Conservation (phyloP, 2,113 vertebrate genomes). For the Lophura nycthemera region DNA sequence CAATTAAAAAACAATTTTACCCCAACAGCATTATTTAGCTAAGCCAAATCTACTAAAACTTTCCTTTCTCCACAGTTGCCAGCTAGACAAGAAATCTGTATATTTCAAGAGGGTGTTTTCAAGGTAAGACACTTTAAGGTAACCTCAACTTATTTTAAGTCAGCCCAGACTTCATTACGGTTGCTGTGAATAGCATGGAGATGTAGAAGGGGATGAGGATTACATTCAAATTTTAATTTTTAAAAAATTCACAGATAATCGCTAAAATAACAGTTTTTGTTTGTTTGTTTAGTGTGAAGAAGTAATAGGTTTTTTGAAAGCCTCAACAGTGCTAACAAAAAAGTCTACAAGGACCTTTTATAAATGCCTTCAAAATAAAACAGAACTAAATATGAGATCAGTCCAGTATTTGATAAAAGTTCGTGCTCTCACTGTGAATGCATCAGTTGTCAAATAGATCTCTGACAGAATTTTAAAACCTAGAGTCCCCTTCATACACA, state of each 20-base stretch:
- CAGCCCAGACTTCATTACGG: not conserved
- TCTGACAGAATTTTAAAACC: not conserved
- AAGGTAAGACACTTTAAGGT: not conserved
- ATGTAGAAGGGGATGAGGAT: not conserved
- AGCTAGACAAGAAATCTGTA: not conserved
- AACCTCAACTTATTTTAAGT: not conserved
- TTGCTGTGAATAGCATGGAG: not conserved
- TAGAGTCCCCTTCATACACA: not conserved
- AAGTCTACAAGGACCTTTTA: not conserved
- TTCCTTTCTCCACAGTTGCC: not conserved
- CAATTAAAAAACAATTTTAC: not conserved
- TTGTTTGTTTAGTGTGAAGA: not conserved
- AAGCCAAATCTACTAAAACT: not conserved
- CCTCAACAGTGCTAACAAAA: not conserved
- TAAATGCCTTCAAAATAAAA: not conserved
- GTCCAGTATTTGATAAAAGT: not conserved
- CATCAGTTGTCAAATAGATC: not conserved
- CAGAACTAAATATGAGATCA: not conserved
- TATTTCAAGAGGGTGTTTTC: not conserved
- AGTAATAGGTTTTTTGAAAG: not conserved
- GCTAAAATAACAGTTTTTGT: not conserved
- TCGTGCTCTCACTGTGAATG: not conserved
- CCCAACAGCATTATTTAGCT: not conserved
- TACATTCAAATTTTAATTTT: not conserved
- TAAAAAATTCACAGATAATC: not conserved